These are phyloP conservation scores for Beaufortia kweichowensis DNA, from an alignment of 2,113 vertebrate genomes.

Conservation along the genomic window DNA sequence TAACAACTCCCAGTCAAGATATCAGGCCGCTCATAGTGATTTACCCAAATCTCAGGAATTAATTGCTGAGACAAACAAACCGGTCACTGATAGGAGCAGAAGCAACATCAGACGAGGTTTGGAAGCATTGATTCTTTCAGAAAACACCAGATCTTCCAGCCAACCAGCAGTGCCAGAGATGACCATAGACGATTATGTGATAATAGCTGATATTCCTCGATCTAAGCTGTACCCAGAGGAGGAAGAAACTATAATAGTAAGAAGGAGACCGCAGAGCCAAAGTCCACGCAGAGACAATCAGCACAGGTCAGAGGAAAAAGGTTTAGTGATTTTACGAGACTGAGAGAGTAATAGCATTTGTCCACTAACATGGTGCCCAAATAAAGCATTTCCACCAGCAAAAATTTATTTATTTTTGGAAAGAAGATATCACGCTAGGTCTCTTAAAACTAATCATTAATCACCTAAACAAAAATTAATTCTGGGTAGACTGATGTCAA, in stretches of 20 bases:
- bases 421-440: too few species aligned
- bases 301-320: slow-evolving; percentile 77
- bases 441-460: background rate
- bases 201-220: slow-evolving; percentile 87
- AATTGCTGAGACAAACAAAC: slow-evolving; percentile 51
- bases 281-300: slow-evolving; percentile 87
- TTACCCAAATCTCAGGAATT: slow-evolving; percentile 46
- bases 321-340: background rate
- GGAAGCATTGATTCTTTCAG: slow-evolving; percentile 66
- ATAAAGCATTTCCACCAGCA: too few species aligned
- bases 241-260: slow-evolving; percentile 62
- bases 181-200: slow-evolving; percentile 87
- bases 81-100: slow-evolving; percentile 59
- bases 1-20: slow-evolving; percentile 57
- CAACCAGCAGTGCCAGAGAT: slow-evolving; percentile 63
- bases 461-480: too few species aligned
- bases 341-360: background rate
- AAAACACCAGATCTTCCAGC: slow-evolving; percentile 52
- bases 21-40: slow-evolving; percentile 40
- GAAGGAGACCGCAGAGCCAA: slow-evolving; percentile 76
- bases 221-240: slow-evolving; percentile 80
- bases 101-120: slow-evolving; percentile 69
- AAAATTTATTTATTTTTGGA: too few species aligned
- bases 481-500: too few species aligned
- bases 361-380: too few species aligned